These are phyloP conservation scores for Eupelmus urozonus DNA, from an alignment of 2,888 invertebrate species.

Conservation along the genomic window DNA sequence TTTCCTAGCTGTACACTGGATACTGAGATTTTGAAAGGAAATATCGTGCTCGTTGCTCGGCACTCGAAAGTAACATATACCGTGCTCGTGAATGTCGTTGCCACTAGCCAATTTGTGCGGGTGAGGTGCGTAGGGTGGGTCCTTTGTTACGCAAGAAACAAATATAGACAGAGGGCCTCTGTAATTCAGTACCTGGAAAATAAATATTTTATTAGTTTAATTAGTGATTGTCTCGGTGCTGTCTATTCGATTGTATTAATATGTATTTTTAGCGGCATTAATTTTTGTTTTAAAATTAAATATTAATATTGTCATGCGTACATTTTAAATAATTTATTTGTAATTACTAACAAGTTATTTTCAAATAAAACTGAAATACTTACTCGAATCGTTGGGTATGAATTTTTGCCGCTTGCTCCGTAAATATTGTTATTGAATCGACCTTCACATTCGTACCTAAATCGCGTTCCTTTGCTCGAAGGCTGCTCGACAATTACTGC, in stretches of 20 bases:
- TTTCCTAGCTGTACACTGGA: conserved; percentile 96
- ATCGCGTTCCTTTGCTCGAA: conserved; percentile 84
- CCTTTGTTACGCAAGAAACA: conserved; percentile 96
- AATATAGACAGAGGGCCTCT: conserved; percentile 82
- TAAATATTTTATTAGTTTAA: not conserved
- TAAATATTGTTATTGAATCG: conserved; percentile 94
- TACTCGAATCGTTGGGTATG: conserved; percentile 94
- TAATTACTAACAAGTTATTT: too few species aligned
- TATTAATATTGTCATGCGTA: conserved; percentile 77
- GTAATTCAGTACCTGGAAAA: not conserved
- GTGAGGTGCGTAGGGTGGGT: conserved; percentile 90
- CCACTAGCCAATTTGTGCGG: conserved; percentile 94
- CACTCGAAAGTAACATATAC: conserved; percentile 57
- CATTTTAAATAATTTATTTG: conserved; percentile 7
- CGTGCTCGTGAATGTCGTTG: conserved; percentile 79
- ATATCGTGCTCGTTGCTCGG: conserved; percentile 83
- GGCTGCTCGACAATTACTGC: conserved; percentile 86
- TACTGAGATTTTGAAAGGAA: conserved; percentile 93
- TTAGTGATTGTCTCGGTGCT: too few species aligned
- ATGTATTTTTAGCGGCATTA: too few species aligned
- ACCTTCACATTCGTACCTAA: conserved; percentile 97
- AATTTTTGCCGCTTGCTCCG: conserved; percentile 91
- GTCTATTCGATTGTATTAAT: too few species aligned
- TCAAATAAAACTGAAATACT: conserved; percentile 51
- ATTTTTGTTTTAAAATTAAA: too few species aligned